phyloP scores from a whole-genome alignment of 2,113 vertebrate genomes.

The Acinonyx jubatus region DNA sequence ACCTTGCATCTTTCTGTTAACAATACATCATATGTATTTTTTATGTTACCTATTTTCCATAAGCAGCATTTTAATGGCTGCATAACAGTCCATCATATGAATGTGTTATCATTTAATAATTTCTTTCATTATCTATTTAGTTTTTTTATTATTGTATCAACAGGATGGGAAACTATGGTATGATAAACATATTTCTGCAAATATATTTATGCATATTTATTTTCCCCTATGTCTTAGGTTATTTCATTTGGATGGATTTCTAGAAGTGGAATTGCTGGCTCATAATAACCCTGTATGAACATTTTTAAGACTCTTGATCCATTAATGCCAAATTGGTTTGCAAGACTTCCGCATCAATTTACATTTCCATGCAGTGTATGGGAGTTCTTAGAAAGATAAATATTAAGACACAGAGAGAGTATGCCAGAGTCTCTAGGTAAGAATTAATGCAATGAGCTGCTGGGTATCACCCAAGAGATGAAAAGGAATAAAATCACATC shows the following conservation, averaged over 20 bases:
- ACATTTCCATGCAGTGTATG: constrained; percentile 20
- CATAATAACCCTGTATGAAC: constrained; percentile 59
- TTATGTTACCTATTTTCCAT: constrained; percentile 62
- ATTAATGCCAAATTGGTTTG: constrained; percentile 73
- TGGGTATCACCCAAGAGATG: neutral
- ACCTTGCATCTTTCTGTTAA: constrained; percentile 20
- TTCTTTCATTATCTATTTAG: constrained; percentile 66
- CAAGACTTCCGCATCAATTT: constrained; percentile 56
- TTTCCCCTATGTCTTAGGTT: constrained; percentile 50
- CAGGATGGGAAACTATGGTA: constrained; percentile 26
- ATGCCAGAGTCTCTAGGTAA: constrained; percentile 34
- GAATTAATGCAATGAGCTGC: constrained; percentile 51
- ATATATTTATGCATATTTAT: constrained; percentile 66
- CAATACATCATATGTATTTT: constrained; percentile 37
- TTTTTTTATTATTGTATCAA: constrained; percentile 49
- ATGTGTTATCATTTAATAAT: constrained; percentile 71
- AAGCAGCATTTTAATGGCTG: constrained; percentile 67
- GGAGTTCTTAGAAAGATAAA: constrained; percentile 65
- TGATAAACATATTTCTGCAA: constrained; percentile 69
- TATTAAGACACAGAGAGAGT: constrained; percentile 26
- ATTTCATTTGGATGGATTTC: constrained; percentile 70
- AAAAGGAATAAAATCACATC: neutral
- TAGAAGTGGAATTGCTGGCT: constrained; percentile 56
- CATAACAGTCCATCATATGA: constrained; percentile 51
- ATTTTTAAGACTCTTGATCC: constrained; percentile 72